Conservation (phyloP, 2,888 invertebrate genomes). For the Acronicta aceris region DNA sequence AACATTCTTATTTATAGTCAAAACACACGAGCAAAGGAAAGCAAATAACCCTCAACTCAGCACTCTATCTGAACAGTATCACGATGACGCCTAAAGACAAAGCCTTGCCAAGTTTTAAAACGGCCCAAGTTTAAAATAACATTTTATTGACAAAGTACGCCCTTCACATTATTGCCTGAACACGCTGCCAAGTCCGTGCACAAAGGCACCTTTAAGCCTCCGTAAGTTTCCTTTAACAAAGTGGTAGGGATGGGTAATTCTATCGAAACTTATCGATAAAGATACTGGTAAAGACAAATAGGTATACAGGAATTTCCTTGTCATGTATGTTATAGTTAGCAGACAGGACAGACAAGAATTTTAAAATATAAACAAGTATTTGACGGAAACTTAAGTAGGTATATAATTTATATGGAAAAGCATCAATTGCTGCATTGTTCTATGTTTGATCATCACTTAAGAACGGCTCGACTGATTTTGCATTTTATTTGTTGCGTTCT, state of each 20-base stretch:
- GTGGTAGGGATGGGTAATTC: conserved; percentile 1
- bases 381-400: too few relatives aligned
- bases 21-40: too few relatives aligned
- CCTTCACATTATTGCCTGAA: conserved; percentile 37
- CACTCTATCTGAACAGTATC: neutral
- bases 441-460: too few relatives aligned
- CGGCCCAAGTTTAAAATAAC: conserved; percentile 27
- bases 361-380: too few relatives aligned
- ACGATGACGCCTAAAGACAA: conserved; percentile 1
- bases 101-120: conserved; percentile 12
- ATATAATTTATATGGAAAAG: too few relatives aligned
- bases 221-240: conserved; percentile 14
- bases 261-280: conserved; percentile 20
- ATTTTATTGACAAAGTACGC: conserved; percentile 22
- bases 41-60: neutral
- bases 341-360: too few relatives aligned
- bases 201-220: conserved; percentile 27
- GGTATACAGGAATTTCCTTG: too few relatives aligned
- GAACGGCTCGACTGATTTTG: too few relatives aligned
- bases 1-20: neutral
- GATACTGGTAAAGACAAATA: neutral
- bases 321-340: too few relatives aligned
- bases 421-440: too few relatives aligned
- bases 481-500: too few relatives aligned
- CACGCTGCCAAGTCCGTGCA: conserved; percentile 30